Conservation (phyloP, 2,888 invertebrate genomes). For the Drosophila differens region DNA sequence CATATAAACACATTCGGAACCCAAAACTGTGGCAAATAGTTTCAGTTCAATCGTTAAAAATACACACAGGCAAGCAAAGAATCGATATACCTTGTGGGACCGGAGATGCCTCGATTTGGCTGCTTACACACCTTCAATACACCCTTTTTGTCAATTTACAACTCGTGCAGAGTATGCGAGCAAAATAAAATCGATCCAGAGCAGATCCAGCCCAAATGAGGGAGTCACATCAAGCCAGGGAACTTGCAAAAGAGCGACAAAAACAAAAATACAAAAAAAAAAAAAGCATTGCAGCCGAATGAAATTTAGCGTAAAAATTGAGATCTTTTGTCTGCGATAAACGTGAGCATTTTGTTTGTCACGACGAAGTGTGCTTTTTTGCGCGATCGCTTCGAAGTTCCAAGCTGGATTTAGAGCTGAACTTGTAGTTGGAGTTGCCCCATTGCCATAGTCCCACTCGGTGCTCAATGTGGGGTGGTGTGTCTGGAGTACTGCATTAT, state of each 20-base stretch:
- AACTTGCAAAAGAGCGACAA: conserved; percentile 53
- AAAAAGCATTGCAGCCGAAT: conserved; percentile 57
- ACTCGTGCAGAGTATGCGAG: background rate
- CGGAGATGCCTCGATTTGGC: background rate
- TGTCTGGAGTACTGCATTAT: background rate
- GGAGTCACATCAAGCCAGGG: conserved; percentile 37
- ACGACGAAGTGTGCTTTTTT: conserved; percentile 82
- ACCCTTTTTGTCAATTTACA: background rate
- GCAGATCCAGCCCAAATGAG: conserved; percentile 60
- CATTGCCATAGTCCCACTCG: background rate
- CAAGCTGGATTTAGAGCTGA: conserved; percentile 31
- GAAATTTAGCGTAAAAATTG: conserved; percentile 79
- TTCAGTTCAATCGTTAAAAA: background rate
- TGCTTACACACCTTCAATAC: background rate
- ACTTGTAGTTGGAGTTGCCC: conserved; percentile 21
- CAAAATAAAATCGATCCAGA: conserved; percentile 65
- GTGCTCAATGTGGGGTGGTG: background rate
- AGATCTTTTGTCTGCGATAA: conserved; percentile 83
- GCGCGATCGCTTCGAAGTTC: conserved; percentile 62
- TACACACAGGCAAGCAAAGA: background rate
- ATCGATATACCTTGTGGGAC: background rate
- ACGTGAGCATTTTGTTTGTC: conserved; percentile 84
- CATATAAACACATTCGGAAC: background rate
- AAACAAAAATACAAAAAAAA: conserved; percentile 53
- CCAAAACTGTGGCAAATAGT: background rate